Evolutionary conservation across 1,140 invertebrate genomes (phyloP), one percentile per base, ranked within the genome.

Genomic region (Drosophila kanapiae): DNA sequence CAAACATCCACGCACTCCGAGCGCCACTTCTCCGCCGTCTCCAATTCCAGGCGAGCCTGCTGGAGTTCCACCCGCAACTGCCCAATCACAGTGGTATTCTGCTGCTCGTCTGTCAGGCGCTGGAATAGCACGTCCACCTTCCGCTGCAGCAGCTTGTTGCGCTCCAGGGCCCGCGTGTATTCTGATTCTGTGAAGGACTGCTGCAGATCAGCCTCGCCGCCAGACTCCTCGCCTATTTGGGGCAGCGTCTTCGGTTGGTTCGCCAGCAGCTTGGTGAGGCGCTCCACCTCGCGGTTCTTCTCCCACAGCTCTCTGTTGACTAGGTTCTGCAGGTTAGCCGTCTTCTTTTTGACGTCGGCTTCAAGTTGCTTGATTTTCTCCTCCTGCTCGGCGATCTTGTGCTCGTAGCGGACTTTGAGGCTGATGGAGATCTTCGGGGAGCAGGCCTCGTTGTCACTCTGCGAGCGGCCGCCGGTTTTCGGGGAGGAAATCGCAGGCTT

Each of bases 281-380:
- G 95, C 45, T 96, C 95, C 29, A 96, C 95, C 79, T 96, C 95
- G 31, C 94, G 94, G 78, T 96, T 96, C 78, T 96, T 96, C 65
- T 95, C 95, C 95, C 95, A 96, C 6, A 96, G 86, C 78, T 96
- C 95, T 16, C 94, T 95, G 78, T 96, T 96, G 1, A 96, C 95
- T 13, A 96, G 87, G 72, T 95, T 90, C 69, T 96, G 95, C 31
- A 96, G 91, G 80, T 96, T 95, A 56, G 94, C 94, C 1, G 95
- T 96, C 49, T 95, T 94, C 75, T 95, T 94, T 42, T 94, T 94
- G 9, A 96, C 83, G 74, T 96, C 95, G 11, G 93, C 93, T 59
- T 94, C 94, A 18, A 96, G 80, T 74, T 95, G 95, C 76, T 95
- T 91, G 31, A 87, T 91, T 7, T 54, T 60, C n/a, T 82, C 59